Evolutionary conservation across 1,140 invertebrate genomes (phyloP).

Genomic region (Lutraria rhynchaena): DNA sequence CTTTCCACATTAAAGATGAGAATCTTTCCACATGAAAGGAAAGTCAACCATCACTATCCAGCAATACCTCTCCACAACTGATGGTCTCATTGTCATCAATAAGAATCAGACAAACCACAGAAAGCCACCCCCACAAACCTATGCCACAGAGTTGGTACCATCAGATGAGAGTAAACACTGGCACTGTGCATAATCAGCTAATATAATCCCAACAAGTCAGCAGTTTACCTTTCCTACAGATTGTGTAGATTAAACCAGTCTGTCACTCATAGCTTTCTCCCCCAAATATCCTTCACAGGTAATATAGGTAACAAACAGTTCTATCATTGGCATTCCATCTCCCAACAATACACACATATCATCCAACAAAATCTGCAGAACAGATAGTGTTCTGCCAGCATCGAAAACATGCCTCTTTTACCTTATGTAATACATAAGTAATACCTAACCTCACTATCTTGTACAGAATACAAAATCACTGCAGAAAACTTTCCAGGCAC

Average conservation of each 20-base stretch:
- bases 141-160: not conserved
- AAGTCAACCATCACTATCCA: not conserved
- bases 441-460: too few relatives aligned
- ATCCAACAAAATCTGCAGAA: constrained; percentile 35
- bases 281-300: constrained; percentile 40
- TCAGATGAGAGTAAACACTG: constrained; percentile 2
- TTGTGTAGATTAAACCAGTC: constrained; percentile 17
- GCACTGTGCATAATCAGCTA: constrained; percentile 9
- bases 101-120: constrained; percentile 2
- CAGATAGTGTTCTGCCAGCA: constrained; percentile 25
- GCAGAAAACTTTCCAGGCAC: too few relatives aligned
- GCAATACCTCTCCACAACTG: not conserved
- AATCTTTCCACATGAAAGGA: too few relatives aligned
- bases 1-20: too few relatives aligned
- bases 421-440: not conserved
- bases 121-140: constrained; percentile 7
- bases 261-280: constrained; percentile 47
- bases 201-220: constrained; percentile 51
- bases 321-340: constrained; percentile 28
- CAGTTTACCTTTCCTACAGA: constrained; percentile 47
- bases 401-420: constrained; percentile 33
- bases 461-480: too few relatives aligned
- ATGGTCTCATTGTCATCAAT: not conserved
- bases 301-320: constrained; percentile 30
- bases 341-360: constrained; percentile 41